These are phyloP conservation scores for Meiosimyza decipiens DNA, from an alignment of 2,888 invertebrate species.

Conservation along the genomic window DNA sequence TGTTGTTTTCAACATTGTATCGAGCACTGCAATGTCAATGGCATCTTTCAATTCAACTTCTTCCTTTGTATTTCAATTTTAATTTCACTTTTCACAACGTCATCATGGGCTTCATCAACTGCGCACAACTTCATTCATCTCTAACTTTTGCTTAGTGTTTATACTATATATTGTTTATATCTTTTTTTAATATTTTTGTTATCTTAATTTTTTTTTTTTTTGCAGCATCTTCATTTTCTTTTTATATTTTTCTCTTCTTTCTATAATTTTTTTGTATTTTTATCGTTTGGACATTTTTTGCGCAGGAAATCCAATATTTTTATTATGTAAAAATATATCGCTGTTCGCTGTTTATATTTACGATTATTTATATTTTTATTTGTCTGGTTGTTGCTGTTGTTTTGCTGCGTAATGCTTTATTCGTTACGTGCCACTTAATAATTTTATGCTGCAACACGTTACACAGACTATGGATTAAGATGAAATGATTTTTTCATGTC, in stretches of 20 bases:
- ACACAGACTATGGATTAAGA: neutral
- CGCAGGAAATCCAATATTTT: constrained; percentile 11
- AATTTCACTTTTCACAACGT: constrained; percentile 61
- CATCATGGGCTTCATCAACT: constrained; percentile 47
- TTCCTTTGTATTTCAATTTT: constrained; percentile 49
- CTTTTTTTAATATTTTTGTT: neutral
- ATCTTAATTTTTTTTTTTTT: neutral
- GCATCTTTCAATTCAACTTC: constrained; percentile 45
- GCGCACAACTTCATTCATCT: constrained; percentile 1
- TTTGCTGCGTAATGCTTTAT: constrained; percentile 30
- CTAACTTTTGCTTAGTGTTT: neutral
- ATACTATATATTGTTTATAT: neutral
- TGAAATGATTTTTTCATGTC: neutral
- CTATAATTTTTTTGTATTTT: constrained; percentile 7
- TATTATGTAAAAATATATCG: constrained; percentile 35
- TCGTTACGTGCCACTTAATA: constrained; percentile 35
- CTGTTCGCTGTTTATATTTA: neutral
- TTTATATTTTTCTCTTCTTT: constrained; percentile 9
- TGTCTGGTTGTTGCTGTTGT: constrained; percentile 9
- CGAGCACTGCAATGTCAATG: constrained; percentile 58
- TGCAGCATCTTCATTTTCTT: constrained; percentile 24
- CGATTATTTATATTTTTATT: neutral
- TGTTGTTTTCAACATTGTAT: constrained; percentile 48
- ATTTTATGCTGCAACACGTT: constrained; percentile 16
- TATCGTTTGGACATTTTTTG: constrained; percentile 19